Percentiles rank a stretch among this genome's conserved stretches.
phyloP scores from a whole-genome alignment of 1,140 invertebrate genomes.

The Mactra quadrangularis region DNA sequence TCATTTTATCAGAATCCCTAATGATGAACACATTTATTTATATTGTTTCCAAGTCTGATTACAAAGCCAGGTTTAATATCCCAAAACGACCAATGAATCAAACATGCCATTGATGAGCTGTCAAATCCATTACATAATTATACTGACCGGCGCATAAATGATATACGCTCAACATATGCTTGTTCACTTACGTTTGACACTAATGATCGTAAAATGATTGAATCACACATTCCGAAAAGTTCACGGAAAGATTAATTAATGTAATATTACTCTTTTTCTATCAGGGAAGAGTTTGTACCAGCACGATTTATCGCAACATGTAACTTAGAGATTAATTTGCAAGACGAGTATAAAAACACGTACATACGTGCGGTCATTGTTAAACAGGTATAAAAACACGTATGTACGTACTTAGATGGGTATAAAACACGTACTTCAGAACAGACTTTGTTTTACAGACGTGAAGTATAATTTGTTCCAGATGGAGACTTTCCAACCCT shows the following conservation, averaged over 20 bases:
- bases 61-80: not conserved
- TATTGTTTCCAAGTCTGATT: not conserved
- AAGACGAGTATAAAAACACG: not conserved
- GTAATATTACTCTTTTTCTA: slow-evolving; percentile 48
- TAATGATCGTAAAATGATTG: slow-evolving; percentile 53
- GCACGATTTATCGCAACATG: slow-evolving; percentile 14
- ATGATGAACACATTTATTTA: too few relatives aligned
- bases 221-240: slow-evolving; percentile 44
- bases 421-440: too few relatives aligned
- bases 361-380: too few relatives aligned
- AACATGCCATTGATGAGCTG: not conserved
- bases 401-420: too few relatives aligned
- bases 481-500: too few relatives aligned
- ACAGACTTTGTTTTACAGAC: too few relatives aligned
- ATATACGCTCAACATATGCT: slow-evolving; percentile 48
- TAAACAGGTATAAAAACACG: too few relatives aligned
- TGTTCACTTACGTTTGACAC: slow-evolving; percentile 25
- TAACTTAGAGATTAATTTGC: slow-evolving; percentile 22
- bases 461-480: too few relatives aligned
- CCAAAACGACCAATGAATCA: slow-evolving; percentile 47
- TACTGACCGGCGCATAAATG: slow-evolving; percentile 53
- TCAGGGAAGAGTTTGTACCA: not conserved
- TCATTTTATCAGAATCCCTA: too few relatives aligned
- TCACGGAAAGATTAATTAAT: slow-evolving; percentile 35
- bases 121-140: slow-evolving; percentile 44